Conservation (phyloP, 2,113 vertebrate genomes). For the Deroptyus accipitrinus region DNA sequence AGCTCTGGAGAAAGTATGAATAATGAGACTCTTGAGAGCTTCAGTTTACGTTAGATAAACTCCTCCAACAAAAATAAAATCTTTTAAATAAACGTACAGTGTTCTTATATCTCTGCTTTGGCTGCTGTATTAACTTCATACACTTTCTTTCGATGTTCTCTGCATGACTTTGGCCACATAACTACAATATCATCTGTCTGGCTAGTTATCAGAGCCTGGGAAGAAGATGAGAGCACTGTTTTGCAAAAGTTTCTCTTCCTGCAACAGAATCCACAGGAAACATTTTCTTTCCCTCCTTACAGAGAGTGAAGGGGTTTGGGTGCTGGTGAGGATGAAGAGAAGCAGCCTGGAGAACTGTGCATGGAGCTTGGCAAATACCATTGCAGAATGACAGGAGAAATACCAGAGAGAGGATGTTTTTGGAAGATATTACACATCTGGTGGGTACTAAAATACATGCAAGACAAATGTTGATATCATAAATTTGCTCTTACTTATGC, state of each 20-base stretch:
- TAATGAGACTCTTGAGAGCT: neutral
- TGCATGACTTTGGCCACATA: neutral
- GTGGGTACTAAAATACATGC: neutral
- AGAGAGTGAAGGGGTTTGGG: neutral
- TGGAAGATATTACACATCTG: neutral
- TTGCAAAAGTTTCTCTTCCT: neutral
- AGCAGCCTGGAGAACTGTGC: neutral
- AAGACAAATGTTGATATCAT: neutral
- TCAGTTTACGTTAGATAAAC: neutral
- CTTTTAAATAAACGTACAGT: neutral
- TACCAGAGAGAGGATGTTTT: neutral
- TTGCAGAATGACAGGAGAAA: neutral
- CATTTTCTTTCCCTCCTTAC: neutral
- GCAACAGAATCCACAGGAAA: neutral
- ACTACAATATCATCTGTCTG: neutral
- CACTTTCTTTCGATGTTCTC: neutral
- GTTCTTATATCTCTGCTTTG: neutral
- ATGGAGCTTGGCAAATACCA: neutral
- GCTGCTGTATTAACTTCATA: neutral
- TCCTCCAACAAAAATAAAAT: neutral
- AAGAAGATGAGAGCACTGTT: neutral
- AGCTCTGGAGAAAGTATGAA: neutral
- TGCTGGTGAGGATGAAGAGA: neutral
- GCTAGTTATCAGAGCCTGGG: neutral
- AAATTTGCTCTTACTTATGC: neutral